Evolutionary conservation across 2,113 vertebrate genomes (phyloP).

Genomic region (Ginglymostoma cirratum): DNA sequence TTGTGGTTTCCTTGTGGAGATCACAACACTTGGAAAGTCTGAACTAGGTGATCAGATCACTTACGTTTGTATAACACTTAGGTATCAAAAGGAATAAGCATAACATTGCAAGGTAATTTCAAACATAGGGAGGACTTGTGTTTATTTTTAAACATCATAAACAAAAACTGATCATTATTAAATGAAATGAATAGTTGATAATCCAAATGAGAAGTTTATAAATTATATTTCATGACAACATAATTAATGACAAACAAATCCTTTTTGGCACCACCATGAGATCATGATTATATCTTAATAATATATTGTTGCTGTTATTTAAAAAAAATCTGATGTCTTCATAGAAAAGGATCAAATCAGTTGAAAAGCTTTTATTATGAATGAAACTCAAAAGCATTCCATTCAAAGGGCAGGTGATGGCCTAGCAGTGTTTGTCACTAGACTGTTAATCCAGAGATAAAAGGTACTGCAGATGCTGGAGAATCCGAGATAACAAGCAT

Average conservation of each 20-base stretch:
- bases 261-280: not conserved
- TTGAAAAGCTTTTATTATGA: not conserved
- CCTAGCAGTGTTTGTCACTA: no score
- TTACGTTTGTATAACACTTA: not conserved
- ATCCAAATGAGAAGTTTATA: not conserved
- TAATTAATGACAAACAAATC: not conserved
- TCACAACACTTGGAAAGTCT: not conserved
- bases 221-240: not conserved
- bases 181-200: not conserved
- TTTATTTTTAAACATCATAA: not conserved
- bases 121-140: not conserved
- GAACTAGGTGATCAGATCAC: not conserved
- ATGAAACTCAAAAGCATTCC: not conserved
- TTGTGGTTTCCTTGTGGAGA: no score
- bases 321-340: not conserved
- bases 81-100: not conserved
- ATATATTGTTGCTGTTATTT: not conserved
- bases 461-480: no score
- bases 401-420: no score
- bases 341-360: not conserved
- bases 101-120: not conserved
- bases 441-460: no score
- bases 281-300: not conserved
- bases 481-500: no score
- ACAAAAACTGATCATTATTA: not conserved